phyloP scores from a whole-genome alignment of 2,113 vertebrate genomes.

The Proteles cristata region DNA sequence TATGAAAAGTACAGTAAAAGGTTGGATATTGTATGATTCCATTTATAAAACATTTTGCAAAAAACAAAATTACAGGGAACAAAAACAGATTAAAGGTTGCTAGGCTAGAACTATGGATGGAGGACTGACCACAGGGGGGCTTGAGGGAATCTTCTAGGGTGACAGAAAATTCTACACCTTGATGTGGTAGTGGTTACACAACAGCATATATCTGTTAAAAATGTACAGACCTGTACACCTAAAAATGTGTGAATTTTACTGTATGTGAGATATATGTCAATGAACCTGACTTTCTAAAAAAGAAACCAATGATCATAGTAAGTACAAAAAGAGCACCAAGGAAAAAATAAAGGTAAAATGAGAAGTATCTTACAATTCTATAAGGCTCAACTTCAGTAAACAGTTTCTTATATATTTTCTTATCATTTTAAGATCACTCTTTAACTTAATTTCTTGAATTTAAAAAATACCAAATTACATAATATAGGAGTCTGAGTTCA shows the following conservation, averaged over 20 bases:
- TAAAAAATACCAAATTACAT: background rate
- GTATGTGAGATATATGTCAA: background rate
- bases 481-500: background rate
- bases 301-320: background rate
- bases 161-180: background rate
- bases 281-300: background rate
- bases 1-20: background rate
- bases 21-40: background rate
- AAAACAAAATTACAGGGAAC: background rate
- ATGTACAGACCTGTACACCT: background rate
- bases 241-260: slow-evolving; percentile 1
- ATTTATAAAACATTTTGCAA: slow-evolving; percentile 20
- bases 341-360: background rate
- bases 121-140: background rate
- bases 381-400: background rate
- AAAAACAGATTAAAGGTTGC: background rate
- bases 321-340: background rate
- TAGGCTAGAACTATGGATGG: background rate
- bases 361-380: background rate
- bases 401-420: background rate
- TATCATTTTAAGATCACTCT: background rate
- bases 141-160: background rate
- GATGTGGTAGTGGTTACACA: background rate
- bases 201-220: background rate
- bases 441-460: slow-evolving; percentile 9